Conservation (phyloP, 2,113 vertebrate genomes). For the Mesocricetus auratus region DNA sequence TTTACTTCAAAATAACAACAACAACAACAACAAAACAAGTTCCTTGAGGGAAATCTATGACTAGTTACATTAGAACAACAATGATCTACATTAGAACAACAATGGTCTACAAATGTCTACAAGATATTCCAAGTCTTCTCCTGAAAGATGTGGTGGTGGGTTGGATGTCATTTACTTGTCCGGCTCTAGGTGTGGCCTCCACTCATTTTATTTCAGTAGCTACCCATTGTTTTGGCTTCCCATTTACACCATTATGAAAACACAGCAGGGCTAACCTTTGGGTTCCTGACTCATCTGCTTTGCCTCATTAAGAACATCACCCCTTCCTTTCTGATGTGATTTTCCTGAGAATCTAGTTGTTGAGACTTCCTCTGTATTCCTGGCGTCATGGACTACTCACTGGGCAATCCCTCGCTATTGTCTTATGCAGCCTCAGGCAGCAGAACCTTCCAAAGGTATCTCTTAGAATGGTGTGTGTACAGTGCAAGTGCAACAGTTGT, state of each 20-base stretch:
- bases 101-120: not conserved
- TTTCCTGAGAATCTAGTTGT: not conserved
- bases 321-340: not conserved
- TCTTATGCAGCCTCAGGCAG: not conserved
- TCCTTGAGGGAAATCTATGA: not conserved
- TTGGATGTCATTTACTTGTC: not conserved
- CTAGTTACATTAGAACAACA: constrained; percentile 3
- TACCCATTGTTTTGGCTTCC: not conserved
- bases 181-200: not conserved
- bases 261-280: not conserved
- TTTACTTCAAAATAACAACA: not conserved
- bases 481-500: not conserved
- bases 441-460: constrained; percentile 10
- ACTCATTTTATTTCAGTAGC: not conserved
- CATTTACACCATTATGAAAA: not conserved
- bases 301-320: not conserved
- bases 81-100: constrained; percentile 29
- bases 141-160: not conserved
- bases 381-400: not conserved
- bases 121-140: not conserved
- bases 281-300: not conserved
- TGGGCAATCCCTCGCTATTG: not conserved
- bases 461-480: not conserved
- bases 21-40: not conserved
- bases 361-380: not conserved